Evolutionary conservation across 1,140 invertebrate species (phyloP).

Genomic region (Halotydeus destructor): DNA sequence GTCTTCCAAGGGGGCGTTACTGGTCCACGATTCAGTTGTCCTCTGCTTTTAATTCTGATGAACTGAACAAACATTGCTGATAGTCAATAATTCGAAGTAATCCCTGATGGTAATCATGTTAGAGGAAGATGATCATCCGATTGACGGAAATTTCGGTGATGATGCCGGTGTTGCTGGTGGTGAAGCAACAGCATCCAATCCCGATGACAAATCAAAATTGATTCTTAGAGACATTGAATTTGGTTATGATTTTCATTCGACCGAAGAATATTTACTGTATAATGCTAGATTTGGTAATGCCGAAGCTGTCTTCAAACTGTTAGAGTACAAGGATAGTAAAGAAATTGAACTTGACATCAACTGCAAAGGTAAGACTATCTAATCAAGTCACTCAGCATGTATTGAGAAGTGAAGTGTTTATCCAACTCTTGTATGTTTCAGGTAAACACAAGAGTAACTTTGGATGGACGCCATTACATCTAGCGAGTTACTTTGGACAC

Average conservation of each 20-base stretch:
- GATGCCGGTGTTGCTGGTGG: too few relatives aligned
- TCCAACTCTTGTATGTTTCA: constrained; percentile 14
- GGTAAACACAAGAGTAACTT: constrained; percentile 29
- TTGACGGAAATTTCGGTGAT: too few relatives aligned
- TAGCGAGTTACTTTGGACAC: constrained; percentile 32
- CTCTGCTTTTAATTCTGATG: too few relatives aligned
- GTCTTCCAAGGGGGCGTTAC: too few relatives aligned
- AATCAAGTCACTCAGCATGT: not conserved
- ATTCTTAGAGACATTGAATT: too few relatives aligned
- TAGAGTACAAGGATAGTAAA: constrained; percentile 18
- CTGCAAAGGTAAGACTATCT: constrained; percentile 26
- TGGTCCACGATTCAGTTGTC: too few relatives aligned
- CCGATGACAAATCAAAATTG: too few relatives aligned
- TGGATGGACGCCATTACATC: constrained; percentile 29
- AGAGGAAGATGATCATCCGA: too few relatives aligned
- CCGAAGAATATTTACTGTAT: constrained; percentile 20
- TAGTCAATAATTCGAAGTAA: too few relatives aligned
- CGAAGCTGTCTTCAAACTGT: constrained; percentile 20
- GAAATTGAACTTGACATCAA: constrained; percentile 26
- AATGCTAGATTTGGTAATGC: constrained; percentile 24
- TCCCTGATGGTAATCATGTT: too few relatives aligned
- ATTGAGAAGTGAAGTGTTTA: not conserved
- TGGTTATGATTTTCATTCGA: constrained; percentile 7
- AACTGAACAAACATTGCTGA: too few relatives aligned
- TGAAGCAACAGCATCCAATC: too few relatives aligned